Conservation (phyloP, 2,797 vertebrate species). For the Margarornis squamiger region DNA sequence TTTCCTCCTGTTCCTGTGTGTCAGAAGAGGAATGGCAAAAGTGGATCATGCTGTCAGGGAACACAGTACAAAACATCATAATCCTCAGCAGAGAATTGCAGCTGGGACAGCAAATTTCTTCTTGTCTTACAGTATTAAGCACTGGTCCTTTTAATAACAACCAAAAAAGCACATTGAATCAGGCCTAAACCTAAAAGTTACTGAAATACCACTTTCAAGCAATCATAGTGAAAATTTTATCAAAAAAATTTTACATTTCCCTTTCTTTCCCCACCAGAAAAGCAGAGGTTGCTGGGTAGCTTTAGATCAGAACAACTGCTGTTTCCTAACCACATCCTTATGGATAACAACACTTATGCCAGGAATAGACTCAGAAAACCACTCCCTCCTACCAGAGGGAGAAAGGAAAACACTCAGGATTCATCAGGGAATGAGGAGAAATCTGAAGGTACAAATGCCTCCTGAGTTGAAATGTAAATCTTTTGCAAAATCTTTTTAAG, state of each 20-base stretch:
- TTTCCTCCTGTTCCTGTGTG: not conserved
- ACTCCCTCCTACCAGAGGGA: not conserved
- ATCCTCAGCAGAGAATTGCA: not conserved
- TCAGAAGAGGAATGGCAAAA: not conserved
- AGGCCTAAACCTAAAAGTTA: not conserved
- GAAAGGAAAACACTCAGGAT: not conserved
- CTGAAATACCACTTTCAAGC: not conserved
- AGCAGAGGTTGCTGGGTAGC: not conserved
- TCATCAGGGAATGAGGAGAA: not conserved
- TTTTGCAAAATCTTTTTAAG: not conserved
- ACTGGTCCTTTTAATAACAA: not conserved
- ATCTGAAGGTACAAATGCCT: not conserved
- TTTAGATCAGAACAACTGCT: not conserved
- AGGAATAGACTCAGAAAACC: not conserved
- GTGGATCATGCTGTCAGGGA: not conserved
- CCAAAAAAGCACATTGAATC: not conserved
- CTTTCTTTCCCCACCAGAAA: not conserved
- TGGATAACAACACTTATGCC: not conserved
- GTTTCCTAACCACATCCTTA: not conserved
- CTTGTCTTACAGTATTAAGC: not conserved
- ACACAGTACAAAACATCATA: not conserved
- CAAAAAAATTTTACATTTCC: not conserved
- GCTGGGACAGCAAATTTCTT: not conserved
- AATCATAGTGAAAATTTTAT: not conserved
- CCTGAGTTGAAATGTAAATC: not conserved